Conservation (phyloP, 2,113 vertebrate genomes). For the Rhinolophus sinicus region DNA sequence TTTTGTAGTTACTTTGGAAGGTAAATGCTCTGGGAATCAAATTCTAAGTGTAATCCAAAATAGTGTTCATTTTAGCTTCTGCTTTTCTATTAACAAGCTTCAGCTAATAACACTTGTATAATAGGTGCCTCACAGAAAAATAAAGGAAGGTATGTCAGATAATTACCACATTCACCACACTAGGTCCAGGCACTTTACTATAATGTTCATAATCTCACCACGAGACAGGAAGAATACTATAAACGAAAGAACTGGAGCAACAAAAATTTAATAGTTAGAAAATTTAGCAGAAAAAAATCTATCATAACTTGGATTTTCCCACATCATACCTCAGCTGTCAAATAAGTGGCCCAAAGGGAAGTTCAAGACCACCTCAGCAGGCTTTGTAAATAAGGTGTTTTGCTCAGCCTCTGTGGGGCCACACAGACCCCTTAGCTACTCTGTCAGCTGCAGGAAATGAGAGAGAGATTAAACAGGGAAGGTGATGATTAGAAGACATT, state of each 20-base stretch:
- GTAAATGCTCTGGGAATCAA: neutral
- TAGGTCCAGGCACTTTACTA: neutral
- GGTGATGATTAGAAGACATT: neutral
- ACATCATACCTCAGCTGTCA: neutral
- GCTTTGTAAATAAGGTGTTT: neutral
- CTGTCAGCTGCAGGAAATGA: neutral
- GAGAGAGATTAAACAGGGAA: neutral
- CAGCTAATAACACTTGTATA: neutral
- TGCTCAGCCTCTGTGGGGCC: neutral
- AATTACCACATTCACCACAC: neutral
- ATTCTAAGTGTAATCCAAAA: neutral
- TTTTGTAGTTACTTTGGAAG: neutral
- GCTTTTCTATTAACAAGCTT: neutral
- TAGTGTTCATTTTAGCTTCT: neutral
- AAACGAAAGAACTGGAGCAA: neutral
- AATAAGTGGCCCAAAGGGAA: neutral
- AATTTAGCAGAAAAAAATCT: neutral
- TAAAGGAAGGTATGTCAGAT: neutral
- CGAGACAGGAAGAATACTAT: neutral
- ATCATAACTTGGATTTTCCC: neutral
- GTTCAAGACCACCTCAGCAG: neutral
- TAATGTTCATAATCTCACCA: neutral
- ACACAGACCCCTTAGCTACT: neutral
- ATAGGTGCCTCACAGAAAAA: neutral
- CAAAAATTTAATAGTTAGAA: neutral